phyloP scores from a whole-genome alignment of 2,888 invertebrate species.

The Lasioglossum marginatum region DNA sequence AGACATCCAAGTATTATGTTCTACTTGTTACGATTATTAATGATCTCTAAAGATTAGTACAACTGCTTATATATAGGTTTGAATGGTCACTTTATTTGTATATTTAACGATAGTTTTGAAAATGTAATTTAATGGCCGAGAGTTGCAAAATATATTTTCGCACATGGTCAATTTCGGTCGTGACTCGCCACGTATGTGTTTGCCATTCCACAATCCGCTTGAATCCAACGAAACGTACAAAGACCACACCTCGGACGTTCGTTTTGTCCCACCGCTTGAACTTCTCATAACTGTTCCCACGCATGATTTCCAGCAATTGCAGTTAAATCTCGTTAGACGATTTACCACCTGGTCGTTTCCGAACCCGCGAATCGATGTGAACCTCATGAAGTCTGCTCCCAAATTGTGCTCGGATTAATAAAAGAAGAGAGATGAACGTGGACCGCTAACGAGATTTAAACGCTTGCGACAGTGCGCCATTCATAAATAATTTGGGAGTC shows the following conservation, averaged over 20 bases:
- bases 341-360: slow-evolving; percentile 54
- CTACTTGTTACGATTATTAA: too few species aligned
- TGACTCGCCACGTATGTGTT: not conserved
- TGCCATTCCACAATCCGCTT: slow-evolving; percentile 10
- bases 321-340: slow-evolving; percentile 85
- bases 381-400: slow-evolving; percentile 84
- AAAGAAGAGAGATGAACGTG: not conserved
- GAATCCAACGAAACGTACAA: not conserved
- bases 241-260: not conserved
- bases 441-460: slow-evolving; percentile 84
- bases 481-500: slow-evolving; percentile 84
- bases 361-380: slow-evolving; percentile 72
- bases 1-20: too few species aligned
- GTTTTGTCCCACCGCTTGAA: slow-evolving; percentile 53
- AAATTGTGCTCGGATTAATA: slow-evolving; percentile 74
- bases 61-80: too few species aligned
- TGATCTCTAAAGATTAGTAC: too few species aligned
- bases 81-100: not conserved
- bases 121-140: too few species aligned
- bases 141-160: not conserved
- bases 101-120: not conserved
- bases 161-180: not conserved
- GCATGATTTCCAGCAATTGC: slow-evolving; percentile 70
- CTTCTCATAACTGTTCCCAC: slow-evolving; percentile 20
- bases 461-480: slow-evolving; percentile 77